A percentile compares a stretch with the other conserved stretches of the same genome.
These are phyloP conservation scores for Mallotus villosus DNA, from an alignment of 2,797 vertebrate species.

Conservation along the genomic window DNA sequence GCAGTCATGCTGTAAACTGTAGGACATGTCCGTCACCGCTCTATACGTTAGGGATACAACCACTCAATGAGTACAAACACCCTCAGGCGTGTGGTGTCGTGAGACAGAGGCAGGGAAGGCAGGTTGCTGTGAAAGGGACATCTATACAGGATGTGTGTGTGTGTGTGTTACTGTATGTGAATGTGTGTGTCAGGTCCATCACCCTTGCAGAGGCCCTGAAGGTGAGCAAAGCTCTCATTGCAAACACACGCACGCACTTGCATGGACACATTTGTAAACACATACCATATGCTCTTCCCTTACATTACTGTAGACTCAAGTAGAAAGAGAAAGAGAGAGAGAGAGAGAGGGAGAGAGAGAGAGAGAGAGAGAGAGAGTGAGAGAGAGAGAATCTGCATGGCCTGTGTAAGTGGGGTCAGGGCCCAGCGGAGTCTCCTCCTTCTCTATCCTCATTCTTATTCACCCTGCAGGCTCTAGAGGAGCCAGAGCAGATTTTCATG, in stretches of 20 bases:
- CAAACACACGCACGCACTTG: not conserved
- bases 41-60: not conserved
- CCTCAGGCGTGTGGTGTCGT: not conserved
- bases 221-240: conserved; percentile 26
- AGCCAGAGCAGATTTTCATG: not conserved
- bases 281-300: conserved; percentile 41
- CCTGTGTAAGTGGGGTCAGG: no score
- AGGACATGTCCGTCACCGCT: no score
- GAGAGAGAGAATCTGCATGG: not conserved
- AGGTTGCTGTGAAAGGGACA: not conserved
- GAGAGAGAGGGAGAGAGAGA: conserved; percentile 1
- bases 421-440: no score
- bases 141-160: not conserved
- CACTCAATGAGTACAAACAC: not conserved
- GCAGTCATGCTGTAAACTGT: no score
- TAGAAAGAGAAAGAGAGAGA: not conserved
- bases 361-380: not conserved
- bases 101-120: not conserved
- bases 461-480: not conserved
- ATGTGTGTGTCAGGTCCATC: conserved; percentile 20
- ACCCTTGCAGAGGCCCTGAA: conserved; percentile 35
- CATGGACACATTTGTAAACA: conserved; percentile 42
- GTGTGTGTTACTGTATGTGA: conserved; percentile 13
- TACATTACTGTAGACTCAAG: conserved; percentile 17
- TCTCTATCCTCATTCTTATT: no score